A percentile compares a stretch with the other conserved stretches of the same genome.
phyloP scores from a whole-genome alignment of 2,888 invertebrate genomes.

The Leptopterna dolabrata region DNA sequence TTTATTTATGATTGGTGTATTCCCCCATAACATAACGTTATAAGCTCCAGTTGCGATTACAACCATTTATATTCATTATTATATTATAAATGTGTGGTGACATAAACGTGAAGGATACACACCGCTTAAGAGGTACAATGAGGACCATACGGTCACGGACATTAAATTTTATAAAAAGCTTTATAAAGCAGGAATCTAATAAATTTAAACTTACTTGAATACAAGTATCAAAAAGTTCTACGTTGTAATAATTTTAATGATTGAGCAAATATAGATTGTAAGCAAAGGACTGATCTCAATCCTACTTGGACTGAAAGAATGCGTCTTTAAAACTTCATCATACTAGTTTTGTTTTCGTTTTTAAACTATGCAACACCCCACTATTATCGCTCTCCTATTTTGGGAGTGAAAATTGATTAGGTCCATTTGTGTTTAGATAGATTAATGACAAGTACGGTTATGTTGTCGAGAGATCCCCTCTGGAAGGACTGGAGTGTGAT shows the following conservation, averaged over 20 bases:
- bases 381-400: not conserved
- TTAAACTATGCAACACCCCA: not conserved
- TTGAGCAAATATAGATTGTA: not conserved
- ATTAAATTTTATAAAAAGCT: too few relatives aligned
- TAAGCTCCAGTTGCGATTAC: not conserved
- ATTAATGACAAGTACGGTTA: conserved; percentile 91
- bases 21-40: not conserved
- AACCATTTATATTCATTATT: too few relatives aligned
- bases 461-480: conserved; percentile 94
- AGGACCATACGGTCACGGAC: too few relatives aligned
- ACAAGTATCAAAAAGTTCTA: not conserved
- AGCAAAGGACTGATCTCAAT: not conserved
- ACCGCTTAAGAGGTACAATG: too few relatives aligned
- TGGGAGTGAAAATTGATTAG: not conserved
- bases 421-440: conserved; percentile 71
- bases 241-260: not conserved
- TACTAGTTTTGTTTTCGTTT: not conserved
- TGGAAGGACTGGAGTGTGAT: conserved; percentile 90
- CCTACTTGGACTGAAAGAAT: not conserved
- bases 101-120: not conserved
- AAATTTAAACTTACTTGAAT: not conserved
- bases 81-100: too few relatives aligned
- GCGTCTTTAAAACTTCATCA: not conserved
- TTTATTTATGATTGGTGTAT: not conserved
- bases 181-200: not conserved